phyloP scores from a whole-genome alignment of 2,797 vertebrate species.

The Lophius americanus region DNA sequence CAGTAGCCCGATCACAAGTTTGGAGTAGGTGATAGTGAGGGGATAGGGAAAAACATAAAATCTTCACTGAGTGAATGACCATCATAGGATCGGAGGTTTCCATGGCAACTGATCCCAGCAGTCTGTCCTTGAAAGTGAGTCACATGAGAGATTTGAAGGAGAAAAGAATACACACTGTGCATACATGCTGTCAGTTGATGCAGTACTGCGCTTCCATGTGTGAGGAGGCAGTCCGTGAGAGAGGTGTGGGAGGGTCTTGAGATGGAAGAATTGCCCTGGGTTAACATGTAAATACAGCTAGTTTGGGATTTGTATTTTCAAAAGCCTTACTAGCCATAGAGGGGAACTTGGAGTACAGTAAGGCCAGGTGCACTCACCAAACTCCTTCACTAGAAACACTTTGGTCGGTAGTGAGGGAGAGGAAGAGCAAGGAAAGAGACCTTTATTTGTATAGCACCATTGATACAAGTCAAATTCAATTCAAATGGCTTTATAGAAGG shows the following conservation, averaged over 20 bases:
- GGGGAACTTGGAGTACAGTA: neutral
- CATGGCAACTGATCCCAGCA: slow-evolving; percentile 86
- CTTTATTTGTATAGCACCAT: no score
- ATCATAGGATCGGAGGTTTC: slow-evolving; percentile 84
- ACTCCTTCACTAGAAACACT: neutral
- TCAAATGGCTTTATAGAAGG: no score
- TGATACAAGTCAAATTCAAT: no score
- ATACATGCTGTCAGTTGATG: slow-evolving; percentile 47
- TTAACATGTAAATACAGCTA: neutral
- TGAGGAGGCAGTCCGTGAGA: slow-evolving; percentile 8
- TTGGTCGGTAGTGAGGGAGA: neutral
- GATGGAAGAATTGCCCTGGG: slow-evolving; percentile 6
- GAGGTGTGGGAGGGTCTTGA: slow-evolving; percentile 22
- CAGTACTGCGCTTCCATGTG: slow-evolving; percentile 3
- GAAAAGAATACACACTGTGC: slow-evolving; percentile 67
- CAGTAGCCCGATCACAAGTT: slow-evolving; percentile 49
- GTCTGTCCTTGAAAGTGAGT: slow-evolving; percentile 80
- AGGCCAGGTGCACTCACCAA: neutral
- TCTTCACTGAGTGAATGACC: slow-evolving; percentile 67
- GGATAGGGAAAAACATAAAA: slow-evolving; percentile 12
- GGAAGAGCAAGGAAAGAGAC: no score
- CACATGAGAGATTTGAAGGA: slow-evolving; percentile 82
- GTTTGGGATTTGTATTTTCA: slow-evolving; percentile 9
- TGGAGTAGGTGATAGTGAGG: slow-evolving; percentile 33
- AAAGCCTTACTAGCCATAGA: neutral